Conservation (phyloP, 2,113 vertebrate genomes). For the Sterrhoptilus dennistouni region DNA sequence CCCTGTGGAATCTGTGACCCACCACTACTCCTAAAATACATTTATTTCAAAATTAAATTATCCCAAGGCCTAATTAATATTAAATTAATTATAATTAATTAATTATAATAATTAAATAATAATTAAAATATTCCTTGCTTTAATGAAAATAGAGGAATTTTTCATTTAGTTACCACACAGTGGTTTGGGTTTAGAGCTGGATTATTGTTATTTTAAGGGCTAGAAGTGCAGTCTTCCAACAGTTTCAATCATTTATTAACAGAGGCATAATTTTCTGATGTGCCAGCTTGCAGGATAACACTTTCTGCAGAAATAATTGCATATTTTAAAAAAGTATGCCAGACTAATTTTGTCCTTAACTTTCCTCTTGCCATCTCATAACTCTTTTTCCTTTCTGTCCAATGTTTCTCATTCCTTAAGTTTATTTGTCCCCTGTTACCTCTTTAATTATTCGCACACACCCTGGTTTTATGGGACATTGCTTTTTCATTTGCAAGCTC, state of each 20-base stretch:
- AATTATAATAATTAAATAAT: no score
- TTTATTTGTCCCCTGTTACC: neutral
- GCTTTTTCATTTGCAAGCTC: constrained; percentile 22
- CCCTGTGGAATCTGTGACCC: neutral
- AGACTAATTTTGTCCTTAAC: neutral
- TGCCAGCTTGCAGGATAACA: neutral
- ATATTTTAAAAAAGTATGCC: neutral
- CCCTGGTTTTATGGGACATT: neutral
- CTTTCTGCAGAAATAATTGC: neutral
- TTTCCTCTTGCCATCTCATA: neutral
- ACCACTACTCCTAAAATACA: neutral
- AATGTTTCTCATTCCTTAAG: neutral
- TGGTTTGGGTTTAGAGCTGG: neutral
- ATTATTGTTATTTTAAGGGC: neutral
- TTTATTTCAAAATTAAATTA: neutral
- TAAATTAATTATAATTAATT: no score
- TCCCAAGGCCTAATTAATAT: neutral
- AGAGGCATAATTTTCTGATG: neutral
- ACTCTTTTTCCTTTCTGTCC: neutral
- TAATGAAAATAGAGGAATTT: neutral
- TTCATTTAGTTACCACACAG: neutral
- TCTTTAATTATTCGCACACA: neutral
- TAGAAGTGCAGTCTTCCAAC: neutral
- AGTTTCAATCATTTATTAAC: neutral
- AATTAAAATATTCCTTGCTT: neutral